Percentiles rank a stretch among this genome's conserved stretches.
Conservation (phyloP, 1,140 invertebrate species). For the Aphidius ervi region DNA sequence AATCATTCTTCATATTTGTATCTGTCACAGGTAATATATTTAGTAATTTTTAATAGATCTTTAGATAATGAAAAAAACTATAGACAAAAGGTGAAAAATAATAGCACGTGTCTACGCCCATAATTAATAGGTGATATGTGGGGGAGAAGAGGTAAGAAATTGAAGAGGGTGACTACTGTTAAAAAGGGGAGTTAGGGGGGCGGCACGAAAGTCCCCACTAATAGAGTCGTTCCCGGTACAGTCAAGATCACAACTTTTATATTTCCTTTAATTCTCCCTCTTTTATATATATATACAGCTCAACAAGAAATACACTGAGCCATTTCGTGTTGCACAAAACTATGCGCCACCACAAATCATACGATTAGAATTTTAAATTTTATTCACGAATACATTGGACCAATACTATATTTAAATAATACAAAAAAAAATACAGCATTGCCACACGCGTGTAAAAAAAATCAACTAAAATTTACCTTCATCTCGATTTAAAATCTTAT, state of each 20-base stretch:
- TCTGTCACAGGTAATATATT: neutral
- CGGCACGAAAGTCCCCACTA: conserved; percentile 36
- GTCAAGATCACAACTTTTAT: conserved; percentile 37
- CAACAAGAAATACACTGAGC: too few species aligned
- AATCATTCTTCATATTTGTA: conserved; percentile 11
- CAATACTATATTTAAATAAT: too few species aligned
- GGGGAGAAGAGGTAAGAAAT: conserved; percentile 3
- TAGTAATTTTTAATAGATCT: neutral
- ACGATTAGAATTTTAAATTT: conserved; percentile 55
- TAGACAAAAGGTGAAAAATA: conserved; percentile 4
- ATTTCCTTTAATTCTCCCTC: neutral
- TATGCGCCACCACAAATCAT: conserved; percentile 46
- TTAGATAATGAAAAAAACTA: neutral
- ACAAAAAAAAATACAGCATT: neutral
- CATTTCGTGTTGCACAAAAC: too few species aligned
- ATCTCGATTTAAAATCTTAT: conserved; percentile 44
- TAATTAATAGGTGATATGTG: conserved; percentile 9
- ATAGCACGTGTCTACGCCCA: neutral
- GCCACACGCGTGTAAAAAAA: conserved; percentile 35
- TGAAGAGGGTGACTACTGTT: conserved; percentile 4
- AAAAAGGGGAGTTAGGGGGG: neutral
- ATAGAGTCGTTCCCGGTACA: conserved; percentile 49
- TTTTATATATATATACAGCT: too few species aligned
- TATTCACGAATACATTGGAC: conserved; percentile 7
- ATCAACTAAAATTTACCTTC: conserved; percentile 36